A percentile compares a stretch with the other conserved stretches of the same genome.
phyloP scores from a whole-genome alignment of 2,888 invertebrate genomes.

The Epinotia demarniana region DNA sequence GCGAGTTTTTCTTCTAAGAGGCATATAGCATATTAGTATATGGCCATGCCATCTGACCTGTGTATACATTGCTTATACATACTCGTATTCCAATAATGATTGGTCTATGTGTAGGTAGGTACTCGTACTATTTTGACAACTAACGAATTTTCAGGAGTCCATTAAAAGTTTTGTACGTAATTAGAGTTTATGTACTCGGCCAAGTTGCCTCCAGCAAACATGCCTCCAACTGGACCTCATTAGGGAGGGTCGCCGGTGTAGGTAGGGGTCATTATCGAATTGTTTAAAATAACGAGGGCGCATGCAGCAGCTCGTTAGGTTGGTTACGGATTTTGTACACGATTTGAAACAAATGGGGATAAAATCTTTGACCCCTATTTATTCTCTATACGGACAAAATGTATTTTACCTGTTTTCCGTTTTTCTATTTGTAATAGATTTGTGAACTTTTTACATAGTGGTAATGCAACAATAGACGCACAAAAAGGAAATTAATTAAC shows the following conservation, averaged over 20 bases:
- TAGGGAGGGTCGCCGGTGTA: slow-evolving; percentile 27
- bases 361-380: slow-evolving; percentile 15
- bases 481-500: no score
- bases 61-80: background rate
- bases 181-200: slow-evolving; percentile 34
- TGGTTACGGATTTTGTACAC: slow-evolving; percentile 37
- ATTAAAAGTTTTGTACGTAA: slow-evolving; percentile 30
- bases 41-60: no score
- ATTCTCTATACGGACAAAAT: background rate
- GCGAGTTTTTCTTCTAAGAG: no score
- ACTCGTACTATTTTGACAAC: background rate
- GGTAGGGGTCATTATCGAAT: slow-evolving; percentile 42
- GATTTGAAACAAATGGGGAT: slow-evolving; percentile 35
- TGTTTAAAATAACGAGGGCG: slow-evolving; percentile 44
- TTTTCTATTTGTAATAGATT: background rate
- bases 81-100: background rate
- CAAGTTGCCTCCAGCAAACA: slow-evolving; percentile 39
- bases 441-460: no score
- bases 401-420: background rate
- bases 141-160: slow-evolving; percentile 14
- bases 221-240: slow-evolving; percentile 37
- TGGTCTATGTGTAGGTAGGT: background rate
- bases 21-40: no score
- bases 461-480: no score
- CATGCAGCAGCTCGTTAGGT: slow-evolving; percentile 41